phyloP scores from a whole-genome alignment of 2,888 invertebrate species.

The Coenonympha arcania region DNA sequence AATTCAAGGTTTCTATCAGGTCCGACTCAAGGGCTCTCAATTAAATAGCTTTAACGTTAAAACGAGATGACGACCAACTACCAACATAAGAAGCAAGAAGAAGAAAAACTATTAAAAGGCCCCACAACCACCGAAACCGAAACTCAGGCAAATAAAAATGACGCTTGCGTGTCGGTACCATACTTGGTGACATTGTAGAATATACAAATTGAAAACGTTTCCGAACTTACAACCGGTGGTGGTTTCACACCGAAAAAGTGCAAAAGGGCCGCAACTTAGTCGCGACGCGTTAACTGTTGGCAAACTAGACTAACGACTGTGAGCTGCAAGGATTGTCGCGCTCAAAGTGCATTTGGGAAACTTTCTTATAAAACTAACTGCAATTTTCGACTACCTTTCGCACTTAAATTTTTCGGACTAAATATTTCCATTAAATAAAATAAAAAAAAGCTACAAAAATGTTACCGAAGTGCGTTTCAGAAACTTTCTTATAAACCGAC shows the following conservation, averaged over 20 bases:
- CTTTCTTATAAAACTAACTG: slow-evolving; percentile 19
- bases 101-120: not conserved
- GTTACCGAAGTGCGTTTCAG: too few relatives aligned
- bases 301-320: slow-evolving; percentile 50
- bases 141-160: not conserved
- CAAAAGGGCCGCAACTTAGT: slow-evolving; percentile 44
- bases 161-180: slow-evolving; percentile 26
- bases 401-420: not conserved
- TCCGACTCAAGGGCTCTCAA: too few relatives aligned
- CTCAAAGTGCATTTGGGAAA: slow-evolving; percentile 24
- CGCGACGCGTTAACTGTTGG: slow-evolving; percentile 46
- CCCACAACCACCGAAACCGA: not conserved
- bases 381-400: not conserved
- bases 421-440: not conserved
- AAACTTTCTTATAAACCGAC: too few relatives aligned
- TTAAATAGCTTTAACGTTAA: too few relatives aligned
- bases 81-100: too few relatives aligned
- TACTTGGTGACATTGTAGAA: slow-evolving; percentile 31
- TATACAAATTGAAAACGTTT: slow-evolving; percentile 39
- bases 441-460: not conserved
- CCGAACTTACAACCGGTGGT: slow-evolving; percentile 42
- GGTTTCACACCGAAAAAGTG: slow-evolving; percentile 47
- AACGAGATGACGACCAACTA: too few relatives aligned
- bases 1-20: too few relatives aligned
- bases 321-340: slow-evolving; percentile 25